Percentiles rank a stretch among this genome's conserved stretches.
These are phyloP conservation scores for Nicator chloris DNA, from an alignment of 2,113 vertebrate genomes.

Conservation along the genomic window DNA sequence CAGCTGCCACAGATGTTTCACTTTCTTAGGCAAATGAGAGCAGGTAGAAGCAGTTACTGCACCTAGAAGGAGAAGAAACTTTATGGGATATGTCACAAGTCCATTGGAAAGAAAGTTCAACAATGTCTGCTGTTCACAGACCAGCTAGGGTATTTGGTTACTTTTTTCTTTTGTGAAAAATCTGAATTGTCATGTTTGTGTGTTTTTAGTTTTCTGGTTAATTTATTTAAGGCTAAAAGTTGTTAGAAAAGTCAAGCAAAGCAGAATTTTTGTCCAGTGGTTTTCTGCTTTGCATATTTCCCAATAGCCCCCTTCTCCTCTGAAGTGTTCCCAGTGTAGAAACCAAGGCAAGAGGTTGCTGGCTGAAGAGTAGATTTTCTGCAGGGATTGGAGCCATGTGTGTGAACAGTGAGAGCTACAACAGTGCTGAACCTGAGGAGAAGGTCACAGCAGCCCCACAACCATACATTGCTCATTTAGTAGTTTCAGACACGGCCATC, in stretches of 20 bases:
- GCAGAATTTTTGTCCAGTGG: neutral
- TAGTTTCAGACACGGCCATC: neutral
- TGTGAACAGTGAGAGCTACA: neutral
- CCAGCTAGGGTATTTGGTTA: neutral
- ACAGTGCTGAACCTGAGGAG: neutral
- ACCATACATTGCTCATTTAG: neutral
- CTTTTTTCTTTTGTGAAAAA: neutral
- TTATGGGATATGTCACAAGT: neutral
- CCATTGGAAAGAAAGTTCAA: neutral
- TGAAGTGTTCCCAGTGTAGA: neutral
- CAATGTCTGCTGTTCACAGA: neutral
- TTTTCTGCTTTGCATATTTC: neutral
- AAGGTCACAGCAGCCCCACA: neutral
- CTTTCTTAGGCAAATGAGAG: neutral
- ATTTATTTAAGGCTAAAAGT: neutral
- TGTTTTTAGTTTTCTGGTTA: neutral
- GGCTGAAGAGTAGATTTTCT: neutral
- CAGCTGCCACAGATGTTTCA: neutral
- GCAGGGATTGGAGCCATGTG: neutral
- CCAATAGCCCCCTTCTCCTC: neutral
- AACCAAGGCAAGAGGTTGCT: neutral
- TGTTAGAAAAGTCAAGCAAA: neutral
- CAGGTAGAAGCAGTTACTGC: neutral
- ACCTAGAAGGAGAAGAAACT: neutral
- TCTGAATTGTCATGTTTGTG: neutral